Conservation (phyloP, 2,797 vertebrate species). For the Tympanoctomys barrerae region DNA sequence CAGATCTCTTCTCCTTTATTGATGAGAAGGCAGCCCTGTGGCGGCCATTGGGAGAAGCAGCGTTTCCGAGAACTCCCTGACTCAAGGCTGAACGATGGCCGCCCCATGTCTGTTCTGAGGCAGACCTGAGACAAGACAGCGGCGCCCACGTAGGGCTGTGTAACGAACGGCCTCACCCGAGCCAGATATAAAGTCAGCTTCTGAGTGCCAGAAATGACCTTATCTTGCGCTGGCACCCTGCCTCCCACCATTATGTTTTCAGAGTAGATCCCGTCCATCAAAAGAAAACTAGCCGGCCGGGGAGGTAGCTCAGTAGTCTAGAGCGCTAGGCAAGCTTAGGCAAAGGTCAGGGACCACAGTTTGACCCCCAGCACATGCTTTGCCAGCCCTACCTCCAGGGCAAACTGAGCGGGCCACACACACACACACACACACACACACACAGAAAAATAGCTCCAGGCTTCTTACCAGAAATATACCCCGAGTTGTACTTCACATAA, state of each 20-base stretch:
- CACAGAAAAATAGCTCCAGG: neutral
- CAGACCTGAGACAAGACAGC: neutral
- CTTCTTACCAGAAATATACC: constrained; percentile 10
- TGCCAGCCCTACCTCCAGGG: too few relatives aligned
- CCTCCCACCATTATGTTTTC: neutral
- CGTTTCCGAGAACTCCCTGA: neutral
- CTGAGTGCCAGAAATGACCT: neutral
- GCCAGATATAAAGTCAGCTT: neutral
- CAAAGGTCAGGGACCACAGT: too few relatives aligned
- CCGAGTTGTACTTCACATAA: neutral
- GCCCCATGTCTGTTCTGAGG: neutral
- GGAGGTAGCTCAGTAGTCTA: too few relatives aligned
- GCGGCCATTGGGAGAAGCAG: neutral
- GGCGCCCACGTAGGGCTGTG: neutral
- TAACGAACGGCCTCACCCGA: neutral
- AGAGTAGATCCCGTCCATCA: neutral
- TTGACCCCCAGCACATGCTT: too few relatives aligned
- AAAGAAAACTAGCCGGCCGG: neutral
- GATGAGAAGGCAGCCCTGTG: neutral
- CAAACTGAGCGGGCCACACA: too few relatives aligned
- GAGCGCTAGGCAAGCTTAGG: too few relatives aligned
- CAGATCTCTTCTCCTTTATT: neutral
- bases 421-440: too few relatives aligned
- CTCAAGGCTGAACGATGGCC: neutral
- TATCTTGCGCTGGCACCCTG: neutral